Evolutionary conservation across 1,140 invertebrate genomes (phyloP), one percentile per base, ranked within the genome.

Genomic region (Leptestheria dahalacensis): DNA sequence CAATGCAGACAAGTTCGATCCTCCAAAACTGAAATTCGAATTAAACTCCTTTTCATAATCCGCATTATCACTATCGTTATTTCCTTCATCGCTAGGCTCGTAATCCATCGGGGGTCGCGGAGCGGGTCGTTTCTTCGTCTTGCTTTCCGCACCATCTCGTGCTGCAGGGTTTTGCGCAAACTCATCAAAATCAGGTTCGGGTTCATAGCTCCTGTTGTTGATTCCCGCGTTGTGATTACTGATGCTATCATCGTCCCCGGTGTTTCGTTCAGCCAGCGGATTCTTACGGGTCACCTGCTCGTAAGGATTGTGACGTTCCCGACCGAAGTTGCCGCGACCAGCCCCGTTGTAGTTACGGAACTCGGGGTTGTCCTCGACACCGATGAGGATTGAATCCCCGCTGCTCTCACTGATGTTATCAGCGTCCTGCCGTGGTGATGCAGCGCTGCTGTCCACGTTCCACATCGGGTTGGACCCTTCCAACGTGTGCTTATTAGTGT

Each of bases 391-490:
- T 0, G 79, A 81, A 68, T 80, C 78, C 26, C 76, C 78, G 29
- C 79, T 80, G 11, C 66, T 64, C 52, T 78, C 72, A 64, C 79
- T 81, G 66, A 18, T 65, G 68, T 56, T 65, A 18, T 61, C 61
- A 12, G 58, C 57, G 61, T 66, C 65, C 47, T 26, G 23, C 33
- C 28, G 23, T 2, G 26, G n/a, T 48, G 61, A 63, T 9, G 6
- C 33, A 28, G 60, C 61, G 18, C 47, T 54, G 49, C 74, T 67
- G 18, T 74, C 67, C 57, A 73, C 74, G 63, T 79, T 78, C 72
- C 75, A 77, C n/a, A 82, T 75, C 1, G 81, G 80, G 72, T 82
- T 83, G 41, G 80, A 79, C 26, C 82, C 82, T 67, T 82, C 79
- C 1, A 75, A 67, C 2, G 82, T 77, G 71, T 83, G 79, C 64